These are phyloP conservation scores for Drosophila hamatofila DNA, from an alignment of 2,888 invertebrate species.

Conservation along the genomic window DNA sequence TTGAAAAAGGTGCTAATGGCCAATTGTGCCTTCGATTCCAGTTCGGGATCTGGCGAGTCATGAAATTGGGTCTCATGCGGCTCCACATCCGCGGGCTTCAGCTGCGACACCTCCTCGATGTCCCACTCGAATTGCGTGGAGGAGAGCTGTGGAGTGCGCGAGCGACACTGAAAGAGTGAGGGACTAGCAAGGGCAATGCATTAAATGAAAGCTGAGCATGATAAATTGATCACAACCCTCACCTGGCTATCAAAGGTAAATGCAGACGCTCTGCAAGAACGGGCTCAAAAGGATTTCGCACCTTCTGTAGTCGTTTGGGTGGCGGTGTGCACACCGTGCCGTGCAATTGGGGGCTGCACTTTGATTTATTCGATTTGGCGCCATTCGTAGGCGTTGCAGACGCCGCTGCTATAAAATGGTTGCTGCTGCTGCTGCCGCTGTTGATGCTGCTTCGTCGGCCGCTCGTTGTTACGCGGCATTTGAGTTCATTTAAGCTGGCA, in stretches of 20 bases:
- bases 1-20: conserved; percentile 86
- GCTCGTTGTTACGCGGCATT: conserved; percentile 49
- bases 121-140: conserved; percentile 88
- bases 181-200: conserved; percentile 70
- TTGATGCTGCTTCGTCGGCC: conserved; percentile 40
- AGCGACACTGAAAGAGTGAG: conserved; percentile 83
- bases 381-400: conserved; percentile 59
- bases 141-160: conserved; percentile 82
- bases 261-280: conserved; percentile 87
- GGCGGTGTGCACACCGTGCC: conserved; percentile 86
- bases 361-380: conserved; percentile 61
- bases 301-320: conserved; percentile 86
- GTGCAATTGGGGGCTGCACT: conserved; percentile 59
- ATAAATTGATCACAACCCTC: conserved; percentile 14
- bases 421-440: conserved; percentile 29
- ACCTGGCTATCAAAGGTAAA: conserved; percentile 87
- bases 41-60: conserved; percentile 86
- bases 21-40: conserved; percentile 88
- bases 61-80: conserved; percentile 87
- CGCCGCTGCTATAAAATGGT: conserved; percentile 34
- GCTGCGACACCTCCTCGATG: conserved; percentile 89
- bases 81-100: conserved; percentile 88
- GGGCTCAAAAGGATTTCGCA: conserved; percentile 88
- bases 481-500: conserved; percentile 52
- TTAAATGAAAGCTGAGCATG: neutral